phyloP scores from a whole-genome alignment of 2,113 vertebrate genomes.

The Phrynosoma blainvillii region DNA sequence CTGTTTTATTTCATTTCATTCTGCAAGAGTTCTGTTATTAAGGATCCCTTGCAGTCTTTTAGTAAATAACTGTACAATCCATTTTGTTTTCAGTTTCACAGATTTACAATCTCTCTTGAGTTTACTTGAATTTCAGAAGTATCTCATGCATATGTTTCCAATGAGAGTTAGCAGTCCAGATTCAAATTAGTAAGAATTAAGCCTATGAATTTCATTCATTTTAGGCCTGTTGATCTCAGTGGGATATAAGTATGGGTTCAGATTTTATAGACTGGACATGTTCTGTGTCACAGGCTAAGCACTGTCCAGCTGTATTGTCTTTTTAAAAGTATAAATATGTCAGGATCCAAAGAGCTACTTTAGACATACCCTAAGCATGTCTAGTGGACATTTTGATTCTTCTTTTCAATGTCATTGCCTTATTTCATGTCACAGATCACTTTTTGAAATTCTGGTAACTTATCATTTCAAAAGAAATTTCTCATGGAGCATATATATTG shows the following conservation, averaged over 20 bases:
- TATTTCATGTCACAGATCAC: background rate
- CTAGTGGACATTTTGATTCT: background rate
- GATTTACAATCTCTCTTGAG: slow-evolving; percentile 24
- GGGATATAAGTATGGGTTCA: background rate
- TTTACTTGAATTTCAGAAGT: slow-evolving; percentile 20
- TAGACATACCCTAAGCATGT: background rate
- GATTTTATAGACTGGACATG: background rate
- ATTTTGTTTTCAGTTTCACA: slow-evolving; percentile 43
- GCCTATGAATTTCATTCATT: background rate
- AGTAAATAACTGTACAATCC: slow-evolving; percentile 38
- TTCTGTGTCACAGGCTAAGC: background rate
- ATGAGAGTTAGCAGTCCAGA: background rate
- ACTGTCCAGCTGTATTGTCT: background rate
- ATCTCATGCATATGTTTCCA: background rate
- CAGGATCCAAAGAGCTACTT: slow-evolving; percentile 12
- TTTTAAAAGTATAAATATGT: background rate
- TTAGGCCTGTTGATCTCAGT: background rate
- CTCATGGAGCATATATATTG: background rate
- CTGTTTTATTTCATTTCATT: slow-evolving; percentile 51
- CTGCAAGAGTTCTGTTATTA: slow-evolving; percentile 1
- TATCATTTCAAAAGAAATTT: background rate
- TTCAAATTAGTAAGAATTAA: background rate
- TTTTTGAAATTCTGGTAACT: background rate
- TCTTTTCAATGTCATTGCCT: background rate
- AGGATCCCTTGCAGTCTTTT: slow-evolving; percentile 39